Evolutionary conservation across 1,140 invertebrate genomes (phyloP).

Genomic region (Ectropis grisescens): DNA sequence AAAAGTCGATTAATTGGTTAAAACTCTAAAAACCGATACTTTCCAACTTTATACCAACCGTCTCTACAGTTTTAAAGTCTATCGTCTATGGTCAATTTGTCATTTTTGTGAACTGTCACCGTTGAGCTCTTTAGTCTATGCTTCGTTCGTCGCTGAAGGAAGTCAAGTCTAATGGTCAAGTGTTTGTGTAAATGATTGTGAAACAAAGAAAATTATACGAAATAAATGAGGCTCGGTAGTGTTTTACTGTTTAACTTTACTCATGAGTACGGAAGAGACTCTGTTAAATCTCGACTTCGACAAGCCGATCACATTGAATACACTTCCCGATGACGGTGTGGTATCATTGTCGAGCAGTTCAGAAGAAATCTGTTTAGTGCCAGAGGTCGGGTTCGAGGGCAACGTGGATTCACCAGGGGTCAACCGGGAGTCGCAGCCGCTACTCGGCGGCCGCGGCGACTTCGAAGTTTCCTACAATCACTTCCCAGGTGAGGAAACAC

Average conservation of each 20-base stretch:
- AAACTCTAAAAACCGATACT: no score
- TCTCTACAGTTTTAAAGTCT: no score
- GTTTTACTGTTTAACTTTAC: slow-evolving; percentile 52
- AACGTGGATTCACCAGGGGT: slow-evolving; percentile 82
- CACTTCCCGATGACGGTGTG: slow-evolving; percentile 67
- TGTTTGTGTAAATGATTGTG: slow-evolving; percentile 67
- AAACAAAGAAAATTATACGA: slow-evolving; percentile 60
- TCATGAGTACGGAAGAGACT: slow-evolving; percentile 72
- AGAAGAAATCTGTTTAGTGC: slow-evolving; percentile 77
- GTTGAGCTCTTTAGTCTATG: slow-evolving; percentile 37
- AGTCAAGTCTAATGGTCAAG: slow-evolving; percentile 53
- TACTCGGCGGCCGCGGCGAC: slow-evolving; percentile 85
- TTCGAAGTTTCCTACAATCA: slow-evolving; percentile 83
- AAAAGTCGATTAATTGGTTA: no score
- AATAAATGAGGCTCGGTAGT: slow-evolving; percentile 66
- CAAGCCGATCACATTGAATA: slow-evolving; percentile 46
- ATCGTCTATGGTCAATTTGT: slow-evolving; percentile 4
- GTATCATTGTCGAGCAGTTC: slow-evolving; percentile 67
- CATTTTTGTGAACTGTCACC: slow-evolving; percentile 17
- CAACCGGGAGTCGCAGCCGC: slow-evolving; percentile 90
- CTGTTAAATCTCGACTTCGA: slow-evolving; percentile 70
- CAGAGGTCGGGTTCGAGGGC: slow-evolving; percentile 75
- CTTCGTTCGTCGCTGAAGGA: slow-evolving; percentile 28
- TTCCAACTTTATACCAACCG: no score
- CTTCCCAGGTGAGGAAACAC: slow-evolving; percentile 86